Evolutionary conservation across 2,113 vertebrate genomes (phyloP), one percentile per base, ranked within the genome.

Genomic region (Baryphthengus martii): DNA sequence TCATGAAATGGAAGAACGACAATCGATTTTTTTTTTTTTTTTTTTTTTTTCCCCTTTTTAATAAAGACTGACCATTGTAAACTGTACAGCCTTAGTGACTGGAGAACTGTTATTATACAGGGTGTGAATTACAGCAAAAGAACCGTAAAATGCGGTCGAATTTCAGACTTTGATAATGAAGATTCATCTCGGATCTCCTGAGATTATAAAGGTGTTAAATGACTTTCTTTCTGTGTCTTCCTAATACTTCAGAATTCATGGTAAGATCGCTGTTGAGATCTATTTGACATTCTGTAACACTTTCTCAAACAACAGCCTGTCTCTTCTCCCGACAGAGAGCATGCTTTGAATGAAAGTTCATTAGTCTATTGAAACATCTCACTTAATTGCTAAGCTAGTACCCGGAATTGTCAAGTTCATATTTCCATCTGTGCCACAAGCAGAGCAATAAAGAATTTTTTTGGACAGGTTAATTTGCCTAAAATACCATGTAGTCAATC

Each of bases 401-500:
- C 88, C 89, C 88, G 20, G 93, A 79, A 97, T 85, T 97, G 96
- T 97, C 96, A 92, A 97, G 92, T 96, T 97, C 95, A 65, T 94
- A 94, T 96, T 97, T 97, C 97, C 97, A 97, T 97, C 97, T 98
- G 97, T 97, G 97, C 94, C 94, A 80, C 66, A 58, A 97, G 92
- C 74, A 5, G 45, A 67, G 96, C 93, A 87, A 97, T 97, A 97
- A 97, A 97, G 94, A 93, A 95, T 87, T 87, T 96, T 95, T 96
- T 90, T 96, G 96, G 97, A 96, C 97, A 97, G 97, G 97, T 98
- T 97, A 97, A 97, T 98, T 98, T 98, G 97, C 97, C 96, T 97
- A 97, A 97, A 98, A 97, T 88, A 96, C 95, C 85, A 24, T 93
- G 96, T 95, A 94, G 97, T 97, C 97, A 95, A 93, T 97, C 96